phyloP scores from a whole-genome alignment of 2,113 vertebrate genomes.

The Cyanoliseus patagonus region DNA sequence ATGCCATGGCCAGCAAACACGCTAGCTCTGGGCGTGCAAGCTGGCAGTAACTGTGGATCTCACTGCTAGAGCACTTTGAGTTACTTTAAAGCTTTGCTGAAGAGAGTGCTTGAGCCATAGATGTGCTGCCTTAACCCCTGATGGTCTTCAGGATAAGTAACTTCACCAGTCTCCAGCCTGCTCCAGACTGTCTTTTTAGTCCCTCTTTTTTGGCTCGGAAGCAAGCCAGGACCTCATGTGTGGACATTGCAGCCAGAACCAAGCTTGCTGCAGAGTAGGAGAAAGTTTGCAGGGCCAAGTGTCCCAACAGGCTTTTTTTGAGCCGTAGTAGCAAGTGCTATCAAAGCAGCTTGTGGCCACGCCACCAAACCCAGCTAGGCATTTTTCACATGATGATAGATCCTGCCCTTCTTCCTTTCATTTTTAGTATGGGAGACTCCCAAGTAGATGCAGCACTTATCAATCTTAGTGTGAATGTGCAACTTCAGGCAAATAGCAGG shows the following conservation, averaged over 20 bases:
- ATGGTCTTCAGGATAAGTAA: not conserved
- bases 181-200: not conserved
- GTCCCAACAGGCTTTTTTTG: not conserved
- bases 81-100: not conserved
- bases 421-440: not conserved
- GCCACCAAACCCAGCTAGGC: not conserved
- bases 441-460: not conserved
- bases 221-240: not conserved
- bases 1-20: too few species aligned
- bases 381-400: not conserved
- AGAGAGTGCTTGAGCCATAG: not conserved
- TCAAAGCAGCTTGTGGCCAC: not conserved
- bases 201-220: not conserved
- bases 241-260: not conserved
- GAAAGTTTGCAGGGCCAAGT: not conserved
- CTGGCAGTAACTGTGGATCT: not conserved
- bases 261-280: not conserved
- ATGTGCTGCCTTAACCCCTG: not conserved
- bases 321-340: not conserved
- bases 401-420: not conserved
- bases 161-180: not conserved
- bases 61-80: not conserved
- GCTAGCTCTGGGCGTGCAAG: fast-evolving
- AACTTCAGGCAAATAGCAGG: not conserved
- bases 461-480: fast-evolving